Conservation (phyloP, 2,113 vertebrate species). For the Pollimyrus isidori region DNA sequence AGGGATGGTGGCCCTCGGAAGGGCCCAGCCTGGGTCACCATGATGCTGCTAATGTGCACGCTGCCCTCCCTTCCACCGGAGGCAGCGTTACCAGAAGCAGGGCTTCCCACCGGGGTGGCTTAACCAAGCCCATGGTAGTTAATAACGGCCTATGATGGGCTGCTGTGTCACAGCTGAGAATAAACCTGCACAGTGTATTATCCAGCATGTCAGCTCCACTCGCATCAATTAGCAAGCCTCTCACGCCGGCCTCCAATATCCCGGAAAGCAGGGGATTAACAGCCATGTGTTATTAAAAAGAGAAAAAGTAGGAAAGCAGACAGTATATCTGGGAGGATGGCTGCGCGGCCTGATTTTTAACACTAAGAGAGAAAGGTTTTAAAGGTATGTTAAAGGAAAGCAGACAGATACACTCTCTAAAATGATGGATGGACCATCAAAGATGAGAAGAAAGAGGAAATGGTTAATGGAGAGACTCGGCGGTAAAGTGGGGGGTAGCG, state of each 20-base stretch:
- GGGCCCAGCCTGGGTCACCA: neutral
- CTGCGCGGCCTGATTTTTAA: constrained; percentile 26
- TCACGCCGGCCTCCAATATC: constrained; percentile 33
- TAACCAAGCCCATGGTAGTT: constrained; percentile 54
- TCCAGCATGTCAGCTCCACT: constrained; percentile 58
- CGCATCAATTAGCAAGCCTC: constrained; percentile 58
- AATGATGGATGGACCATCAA: neutral
- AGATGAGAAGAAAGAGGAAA: neutral
- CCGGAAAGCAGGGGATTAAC: constrained; percentile 15
- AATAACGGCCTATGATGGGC: constrained; percentile 65
- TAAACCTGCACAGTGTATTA: constrained; percentile 57
- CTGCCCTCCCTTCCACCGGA: constrained; percentile 3
- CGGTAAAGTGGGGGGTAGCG: constrained; percentile 20
- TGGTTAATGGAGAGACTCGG: neutral
- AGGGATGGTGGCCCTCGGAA: neutral
- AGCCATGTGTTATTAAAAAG: constrained; percentile 13
- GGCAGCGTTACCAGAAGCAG: neutral
- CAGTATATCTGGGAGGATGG: neutral
- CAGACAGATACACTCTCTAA: neutral
- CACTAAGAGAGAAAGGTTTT: neutral
- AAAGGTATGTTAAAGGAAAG: neutral
- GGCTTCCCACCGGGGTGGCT: constrained; percentile 15
- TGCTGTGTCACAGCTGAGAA: constrained; percentile 56
- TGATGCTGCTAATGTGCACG: neutral
- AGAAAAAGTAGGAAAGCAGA: neutral